phyloP scores from a whole-genome alignment of 1,140 invertebrate species.

The Hycleus phaleratus region DNA sequence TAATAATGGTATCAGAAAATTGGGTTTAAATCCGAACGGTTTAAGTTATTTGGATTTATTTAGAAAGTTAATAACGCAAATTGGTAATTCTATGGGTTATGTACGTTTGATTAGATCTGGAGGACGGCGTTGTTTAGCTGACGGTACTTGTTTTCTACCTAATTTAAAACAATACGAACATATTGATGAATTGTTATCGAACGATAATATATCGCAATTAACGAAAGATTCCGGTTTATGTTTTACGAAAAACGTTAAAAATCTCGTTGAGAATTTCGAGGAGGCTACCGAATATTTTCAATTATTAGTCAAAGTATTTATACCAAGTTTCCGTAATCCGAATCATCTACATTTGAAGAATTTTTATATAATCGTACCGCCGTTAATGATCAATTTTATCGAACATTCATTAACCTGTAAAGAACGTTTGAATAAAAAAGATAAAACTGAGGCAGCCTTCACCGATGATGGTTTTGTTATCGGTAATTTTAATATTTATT shows the following conservation, averaged over 20 bases:
- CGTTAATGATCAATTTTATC: slow-evolving; percentile 90
- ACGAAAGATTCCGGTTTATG: slow-evolving; percentile 60
- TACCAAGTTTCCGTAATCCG: slow-evolving; percentile 74
- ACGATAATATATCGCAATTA: slow-evolving; percentile 51
- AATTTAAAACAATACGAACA: slow-evolving; percentile 64
- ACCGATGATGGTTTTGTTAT: slow-evolving; percentile 98
- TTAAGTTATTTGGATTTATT: slow-evolving; percentile 90
- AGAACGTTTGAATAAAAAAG: slow-evolving; percentile 85
- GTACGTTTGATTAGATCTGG: slow-evolving; percentile 91
- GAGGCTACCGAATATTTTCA: slow-evolving; percentile 95
- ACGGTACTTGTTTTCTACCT: slow-evolving; percentile 85
- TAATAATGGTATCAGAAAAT: slow-evolving; percentile 82
- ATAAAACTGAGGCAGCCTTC: slow-evolving; percentile 78
- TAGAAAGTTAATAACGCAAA: slow-evolving; percentile 83
- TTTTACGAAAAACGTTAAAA: slow-evolving; percentile 69
- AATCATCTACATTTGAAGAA: slow-evolving; percentile 88
- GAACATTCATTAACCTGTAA: slow-evolving; percentile 89
- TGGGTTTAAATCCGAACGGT: slow-evolving; percentile 78
- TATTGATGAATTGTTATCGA: slow-evolving; percentile 51
- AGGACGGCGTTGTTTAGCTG: slow-evolving; percentile 84
- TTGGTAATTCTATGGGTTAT: slow-evolving; percentile 96
- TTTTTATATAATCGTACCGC: slow-evolving; percentile 90
- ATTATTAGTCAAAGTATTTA: slow-evolving; percentile 88
- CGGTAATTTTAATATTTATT: slow-evolving; percentile 49
- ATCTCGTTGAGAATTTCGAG: slow-evolving; percentile 78